These are phyloP conservation scores for Euphysa ruthae DNA, from an alignment of 30 jellyfish, hydroid and myxozoan genomes.

Conservation along the genomic window DNA sequence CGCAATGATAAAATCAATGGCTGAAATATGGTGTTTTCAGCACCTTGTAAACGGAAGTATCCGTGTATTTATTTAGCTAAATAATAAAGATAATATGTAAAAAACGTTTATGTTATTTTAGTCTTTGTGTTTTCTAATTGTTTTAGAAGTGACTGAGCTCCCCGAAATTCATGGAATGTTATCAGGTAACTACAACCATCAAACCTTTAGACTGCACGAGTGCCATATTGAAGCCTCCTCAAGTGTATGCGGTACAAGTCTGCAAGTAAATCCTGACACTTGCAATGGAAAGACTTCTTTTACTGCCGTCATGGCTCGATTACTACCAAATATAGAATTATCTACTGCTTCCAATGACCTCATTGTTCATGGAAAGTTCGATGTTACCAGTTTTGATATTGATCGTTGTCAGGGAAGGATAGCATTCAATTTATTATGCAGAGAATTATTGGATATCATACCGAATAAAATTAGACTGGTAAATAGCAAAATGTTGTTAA, in stretches of 20 bases:
- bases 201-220: background rate
- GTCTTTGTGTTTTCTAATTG: too few species aligned
- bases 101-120: too few species aligned
- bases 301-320: conserved; percentile 43
- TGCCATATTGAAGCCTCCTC: conserved; percentile 24
- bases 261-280: conserved; percentile 5
- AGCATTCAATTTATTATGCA: conserved; percentile 41
- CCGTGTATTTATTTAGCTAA: too few species aligned
- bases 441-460: conserved; percentile 69
- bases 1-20: too few species aligned
- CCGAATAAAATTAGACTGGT: conserved; percentile 66
- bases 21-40: too few species aligned
- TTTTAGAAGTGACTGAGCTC: conserved; percentile 2
- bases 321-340: conserved; percentile 46
- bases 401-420: conserved; percentile 58
- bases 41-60: too few species aligned
- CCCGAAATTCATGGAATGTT: conserved; percentile 11
- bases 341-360: conserved; percentile 29
- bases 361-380: conserved; percentile 61
- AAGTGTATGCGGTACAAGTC: conserved; percentile 4
- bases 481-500: conserved; percentile 29
- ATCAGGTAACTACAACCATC: conserved; percentile 9
- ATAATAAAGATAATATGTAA: too few species aligned
- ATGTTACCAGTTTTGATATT: conserved; percentile 34
- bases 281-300: conserved; percentile 60